Percentiles rank a stretch among this genome's conserved stretches.
Conservation (phyloP, 1,140 invertebrate genomes). For the Andricus grossulariae region DNA sequence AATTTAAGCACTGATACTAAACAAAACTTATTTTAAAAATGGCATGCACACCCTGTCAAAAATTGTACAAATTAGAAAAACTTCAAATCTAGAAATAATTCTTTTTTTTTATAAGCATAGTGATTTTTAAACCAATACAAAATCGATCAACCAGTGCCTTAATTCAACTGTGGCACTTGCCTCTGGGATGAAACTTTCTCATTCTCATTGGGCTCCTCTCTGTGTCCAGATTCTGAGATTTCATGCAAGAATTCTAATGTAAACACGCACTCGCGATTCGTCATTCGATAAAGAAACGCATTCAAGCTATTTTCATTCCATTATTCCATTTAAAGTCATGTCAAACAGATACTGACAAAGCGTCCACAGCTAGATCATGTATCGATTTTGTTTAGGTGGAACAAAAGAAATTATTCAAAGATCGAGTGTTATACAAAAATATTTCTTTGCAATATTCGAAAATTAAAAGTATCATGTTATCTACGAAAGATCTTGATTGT, state of each 20-base stretch:
- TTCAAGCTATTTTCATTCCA: conserved; percentile 13
- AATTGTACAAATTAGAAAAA: neutral
- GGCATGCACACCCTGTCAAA: conserved; percentile 26
- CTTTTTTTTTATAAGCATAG: neutral
- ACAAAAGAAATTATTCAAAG: neutral
- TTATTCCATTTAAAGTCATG: conserved; percentile 19
- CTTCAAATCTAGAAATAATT: neutral
- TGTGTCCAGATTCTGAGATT: conserved; percentile 70
- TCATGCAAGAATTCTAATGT: conserved; percentile 66
- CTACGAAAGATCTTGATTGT: conserved; percentile 42
- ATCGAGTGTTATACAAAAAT: conserved; percentile 20
- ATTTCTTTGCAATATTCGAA: conserved; percentile 12
- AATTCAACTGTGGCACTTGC: conserved; percentile 40
- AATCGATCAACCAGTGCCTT: conserved; percentile 28
- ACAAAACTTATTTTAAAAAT: conserved; percentile 3
- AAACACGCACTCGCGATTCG: conserved; percentile 42
- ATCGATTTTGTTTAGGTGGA: conserved; percentile 23
- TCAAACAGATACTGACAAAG: conserved; percentile 21
- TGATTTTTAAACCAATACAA: conserved; percentile 23
- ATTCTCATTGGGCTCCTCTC: conserved; percentile 64
- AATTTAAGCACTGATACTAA: conserved; percentile 17
- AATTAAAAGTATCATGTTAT: conserved; percentile 40
- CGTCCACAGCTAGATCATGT: conserved; percentile 7
- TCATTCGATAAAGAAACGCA: conserved; percentile 32
- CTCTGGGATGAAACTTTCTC: conserved; percentile 43